Conservation (phyloP, 2,888 invertebrate genomes). For the Tetranychus piercei region DNA sequence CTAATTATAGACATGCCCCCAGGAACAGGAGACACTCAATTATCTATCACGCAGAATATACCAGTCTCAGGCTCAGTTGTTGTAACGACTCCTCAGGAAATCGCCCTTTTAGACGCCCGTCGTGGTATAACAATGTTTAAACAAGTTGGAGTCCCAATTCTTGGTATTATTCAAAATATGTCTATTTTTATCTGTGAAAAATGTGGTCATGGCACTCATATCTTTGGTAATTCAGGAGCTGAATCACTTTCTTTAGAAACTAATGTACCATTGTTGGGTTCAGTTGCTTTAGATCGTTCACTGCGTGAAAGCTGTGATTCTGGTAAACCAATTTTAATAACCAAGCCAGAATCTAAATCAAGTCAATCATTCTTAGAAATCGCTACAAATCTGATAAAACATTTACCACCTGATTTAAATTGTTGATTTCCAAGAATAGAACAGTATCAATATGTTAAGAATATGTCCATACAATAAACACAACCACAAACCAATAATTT, state of each 20-base stretch:
- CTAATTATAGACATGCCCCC: conserved; percentile 86
- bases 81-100: conserved; percentile 77
- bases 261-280: conserved; percentile 39
- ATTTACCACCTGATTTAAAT: not conserved
- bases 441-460: not conserved
- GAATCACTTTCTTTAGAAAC: conserved; percentile 40
- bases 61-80: conserved; percentile 68
- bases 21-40: conserved; percentile 84
- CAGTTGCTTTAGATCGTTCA: conserved; percentile 51
- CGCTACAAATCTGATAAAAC: conserved; percentile 7
- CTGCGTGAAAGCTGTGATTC: conserved; percentile 51
- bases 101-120: conserved; percentile 64
- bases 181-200: conserved; percentile 54
- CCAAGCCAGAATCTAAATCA: conserved; percentile 12
- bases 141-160: conserved; percentile 57
- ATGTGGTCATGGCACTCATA: conserved; percentile 50
- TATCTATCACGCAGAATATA: conserved; percentile 71
- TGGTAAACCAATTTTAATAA: conserved; percentile 53
- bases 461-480: not conserved
- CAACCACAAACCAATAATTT: no score
- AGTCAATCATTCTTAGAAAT: conserved; percentile 15
- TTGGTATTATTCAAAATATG: conserved; percentile 86
- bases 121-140: conserved; percentile 72
- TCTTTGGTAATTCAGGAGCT: conserved; percentile 52
- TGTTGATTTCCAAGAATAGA: not conserved